Conservation (phyloP, 2,888 invertebrate species). For the Cheilosia pagana region DNA sequence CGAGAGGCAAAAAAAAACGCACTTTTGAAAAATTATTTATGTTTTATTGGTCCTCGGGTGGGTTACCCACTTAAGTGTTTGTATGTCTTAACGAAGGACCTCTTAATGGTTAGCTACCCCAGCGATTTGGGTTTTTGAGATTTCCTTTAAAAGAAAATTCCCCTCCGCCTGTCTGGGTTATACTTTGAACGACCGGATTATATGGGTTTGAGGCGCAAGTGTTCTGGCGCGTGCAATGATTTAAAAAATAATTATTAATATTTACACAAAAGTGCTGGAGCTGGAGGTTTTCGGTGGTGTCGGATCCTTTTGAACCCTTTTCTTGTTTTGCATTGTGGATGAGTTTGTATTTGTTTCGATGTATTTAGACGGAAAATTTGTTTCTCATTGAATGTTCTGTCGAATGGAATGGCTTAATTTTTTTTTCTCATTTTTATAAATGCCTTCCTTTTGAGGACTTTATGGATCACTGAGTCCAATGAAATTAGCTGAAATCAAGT, state of each 20-base stretch:
- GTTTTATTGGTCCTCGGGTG: conserved; percentile 62
- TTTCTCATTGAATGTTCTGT: no score
- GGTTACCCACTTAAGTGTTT: conserved; percentile 66
- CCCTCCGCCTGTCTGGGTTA: neutral
- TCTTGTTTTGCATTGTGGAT: conserved; percentile 6
- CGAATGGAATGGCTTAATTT: no score
- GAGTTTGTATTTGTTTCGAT: conserved; percentile 8
- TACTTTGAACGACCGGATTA: conserved; percentile 24
- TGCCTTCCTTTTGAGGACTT: no score
- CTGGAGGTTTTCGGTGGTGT: neutral
- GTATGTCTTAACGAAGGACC: conserved; percentile 56
- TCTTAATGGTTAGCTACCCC: conserved; percentile 55
- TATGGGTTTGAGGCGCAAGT: conserved; percentile 42
- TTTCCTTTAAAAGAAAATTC: conserved; percentile 21
- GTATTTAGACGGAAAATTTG: no score
- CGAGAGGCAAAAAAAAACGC: neutral
- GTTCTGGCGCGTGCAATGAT: conserved; percentile 69
- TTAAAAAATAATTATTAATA: conserved; percentile 73
- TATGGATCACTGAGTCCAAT: no score
- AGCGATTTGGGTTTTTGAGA: conserved; percentile 45
- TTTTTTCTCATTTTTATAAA: no score
- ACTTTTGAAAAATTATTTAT: conserved; percentile 66
- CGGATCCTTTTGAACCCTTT: conserved; percentile 64
- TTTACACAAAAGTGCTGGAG: conserved; percentile 49
- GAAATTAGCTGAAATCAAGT: no score